phyloP scores from a whole-genome alignment of 2,113 vertebrate species.

The Melanotaenia duboulayi region DNA sequence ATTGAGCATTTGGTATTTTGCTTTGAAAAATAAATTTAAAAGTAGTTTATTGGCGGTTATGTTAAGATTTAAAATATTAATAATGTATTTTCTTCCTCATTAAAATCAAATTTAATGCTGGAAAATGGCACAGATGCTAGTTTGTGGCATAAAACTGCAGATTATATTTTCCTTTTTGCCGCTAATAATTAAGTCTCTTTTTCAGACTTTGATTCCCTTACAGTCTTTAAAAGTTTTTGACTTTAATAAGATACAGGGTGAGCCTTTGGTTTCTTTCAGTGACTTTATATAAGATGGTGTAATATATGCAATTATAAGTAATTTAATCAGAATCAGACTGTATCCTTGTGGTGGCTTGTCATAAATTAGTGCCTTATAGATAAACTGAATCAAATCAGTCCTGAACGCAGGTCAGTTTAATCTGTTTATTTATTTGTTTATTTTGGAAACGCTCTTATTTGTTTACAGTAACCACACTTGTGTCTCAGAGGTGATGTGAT shows the following conservation, averaged over 20 bases:
- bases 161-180: background rate
- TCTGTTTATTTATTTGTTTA: conserved; percentile 4
- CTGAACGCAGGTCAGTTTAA: background rate
- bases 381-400: background rate
- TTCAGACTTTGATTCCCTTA: background rate
- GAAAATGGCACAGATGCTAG: background rate
- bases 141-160: background rate
- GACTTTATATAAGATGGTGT: background rate
- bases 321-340: too few species aligned
- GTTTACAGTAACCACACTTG: conserved; percentile 14
- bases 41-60: too few species aligned
- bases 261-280: background rate
- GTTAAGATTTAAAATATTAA: too few species aligned
- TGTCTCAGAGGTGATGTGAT: conserved; percentile 12
- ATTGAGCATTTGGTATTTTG: background rate
- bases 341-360: too few species aligned
- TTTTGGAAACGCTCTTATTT: conserved; percentile 22
- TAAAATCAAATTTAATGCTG: too few species aligned
- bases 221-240: too few species aligned
- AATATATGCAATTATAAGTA: too few species aligned
- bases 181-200: background rate
- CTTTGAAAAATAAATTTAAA: too few species aligned
- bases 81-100: too few species aligned
- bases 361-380: too few species aligned
- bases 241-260: too few species aligned